Conservation (phyloP, 2,797 vertebrate species). For the Nyctibius grandis region DNA sequence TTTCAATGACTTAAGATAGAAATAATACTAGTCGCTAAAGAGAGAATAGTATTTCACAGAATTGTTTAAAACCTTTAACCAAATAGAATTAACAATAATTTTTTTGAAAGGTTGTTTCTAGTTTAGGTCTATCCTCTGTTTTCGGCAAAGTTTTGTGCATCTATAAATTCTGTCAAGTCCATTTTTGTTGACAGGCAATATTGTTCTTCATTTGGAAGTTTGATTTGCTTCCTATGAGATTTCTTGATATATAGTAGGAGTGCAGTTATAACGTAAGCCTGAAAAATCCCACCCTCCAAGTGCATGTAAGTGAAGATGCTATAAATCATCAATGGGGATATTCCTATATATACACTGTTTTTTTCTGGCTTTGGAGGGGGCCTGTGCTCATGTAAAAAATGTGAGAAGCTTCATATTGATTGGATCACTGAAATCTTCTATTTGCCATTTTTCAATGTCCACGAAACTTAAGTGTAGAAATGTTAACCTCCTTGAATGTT, state of each 20-base stretch:
- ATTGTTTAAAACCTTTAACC: not conserved
- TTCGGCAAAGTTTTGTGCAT: not conserved
- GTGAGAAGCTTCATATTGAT: not conserved
- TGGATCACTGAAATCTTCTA: not conserved
- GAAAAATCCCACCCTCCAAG: not conserved
- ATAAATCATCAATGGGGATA: not conserved
- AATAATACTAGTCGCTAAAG: not conserved
- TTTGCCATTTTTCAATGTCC: not conserved
- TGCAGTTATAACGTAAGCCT: not conserved
- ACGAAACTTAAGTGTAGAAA: not conserved
- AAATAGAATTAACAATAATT: not conserved
- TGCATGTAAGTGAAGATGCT: not conserved
- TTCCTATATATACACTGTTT: not conserved
- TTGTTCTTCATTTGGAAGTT: not conserved
- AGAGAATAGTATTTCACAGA: not conserved
- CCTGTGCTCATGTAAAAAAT: not conserved
- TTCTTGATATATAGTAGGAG: not conserved
- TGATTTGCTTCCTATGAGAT: not conserved
- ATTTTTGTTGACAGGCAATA: not conserved
- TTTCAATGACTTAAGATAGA: not conserved
- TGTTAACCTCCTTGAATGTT: not conserved
- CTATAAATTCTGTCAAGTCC: not conserved
- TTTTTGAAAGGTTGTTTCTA: not conserved
- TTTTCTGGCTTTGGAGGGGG: not conserved
- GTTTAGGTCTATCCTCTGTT: not conserved